Conservation (phyloP, 1,140 invertebrate species). For the Brachionus rubens region DNA sequence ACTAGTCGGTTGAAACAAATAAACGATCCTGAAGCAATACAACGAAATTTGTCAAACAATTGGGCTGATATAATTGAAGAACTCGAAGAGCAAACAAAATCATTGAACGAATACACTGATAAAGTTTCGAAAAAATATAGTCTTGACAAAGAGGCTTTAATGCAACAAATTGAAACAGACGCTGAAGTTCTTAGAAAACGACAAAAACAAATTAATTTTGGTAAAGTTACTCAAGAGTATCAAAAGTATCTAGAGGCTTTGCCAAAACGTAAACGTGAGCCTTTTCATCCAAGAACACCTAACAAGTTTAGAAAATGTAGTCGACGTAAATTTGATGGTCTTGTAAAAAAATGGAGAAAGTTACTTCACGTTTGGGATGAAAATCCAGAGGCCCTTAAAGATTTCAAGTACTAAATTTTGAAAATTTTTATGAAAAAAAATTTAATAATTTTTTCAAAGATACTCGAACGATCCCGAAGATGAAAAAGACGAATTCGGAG, state of each 20-base stretch:
- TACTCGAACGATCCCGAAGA: slow-evolving; percentile 29
- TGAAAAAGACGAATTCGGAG: slow-evolving; percentile 23
- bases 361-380: slow-evolving; percentile 77
- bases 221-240: slow-evolving; percentile 86
- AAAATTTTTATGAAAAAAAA: not conserved
- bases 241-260: slow-evolving; percentile 71
- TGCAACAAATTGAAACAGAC: slow-evolving; percentile 64
- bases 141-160: not conserved
- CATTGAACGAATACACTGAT: slow-evolving; percentile 1
- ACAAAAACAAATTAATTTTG: slow-evolving; percentile 90
- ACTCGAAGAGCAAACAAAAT: slow-evolving; percentile 34
- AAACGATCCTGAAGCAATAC: slow-evolving; percentile 15
- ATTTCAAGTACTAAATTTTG: slow-evolving; percentile 40
- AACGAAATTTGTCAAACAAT: slow-evolving; percentile 44
- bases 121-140: slow-evolving; percentile 41
- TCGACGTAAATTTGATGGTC: slow-evolving; percentile 80
- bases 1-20: not conserved
- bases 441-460: not conserved
- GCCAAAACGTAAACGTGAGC: slow-evolving; percentile 70
- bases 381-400: slow-evolving; percentile 39
- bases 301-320: slow-evolving; percentile 81
- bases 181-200: slow-evolving; percentile 69
- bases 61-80: slow-evolving; percentile 44
- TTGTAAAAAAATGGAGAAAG: slow-evolving; percentile 79
- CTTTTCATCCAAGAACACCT: slow-evolving; percentile 77